Evolutionary conservation across 2,113 vertebrate species (phyloP).

Genomic region (Peucedramus taeniatus): DNA sequence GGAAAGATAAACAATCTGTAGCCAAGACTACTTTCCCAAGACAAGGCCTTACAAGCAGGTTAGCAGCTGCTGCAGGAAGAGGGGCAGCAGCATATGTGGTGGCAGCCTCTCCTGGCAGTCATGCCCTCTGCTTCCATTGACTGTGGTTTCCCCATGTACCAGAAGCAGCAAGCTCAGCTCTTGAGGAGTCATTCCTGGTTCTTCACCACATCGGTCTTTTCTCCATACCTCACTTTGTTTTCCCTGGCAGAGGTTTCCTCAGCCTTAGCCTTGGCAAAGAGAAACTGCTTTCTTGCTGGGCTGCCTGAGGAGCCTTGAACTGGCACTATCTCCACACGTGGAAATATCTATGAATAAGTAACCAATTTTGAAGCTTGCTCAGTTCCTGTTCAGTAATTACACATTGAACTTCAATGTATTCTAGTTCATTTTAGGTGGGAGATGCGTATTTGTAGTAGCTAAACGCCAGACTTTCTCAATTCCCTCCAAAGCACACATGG

Average conservation of each 20-base stretch:
- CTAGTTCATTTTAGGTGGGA: not conserved
- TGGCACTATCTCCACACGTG: not conserved
- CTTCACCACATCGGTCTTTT: not conserved
- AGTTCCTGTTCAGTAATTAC: not conserved
- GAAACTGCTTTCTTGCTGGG: not conserved
- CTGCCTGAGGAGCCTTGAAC: not conserved
- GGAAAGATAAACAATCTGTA: not conserved
- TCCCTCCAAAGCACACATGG: not conserved
- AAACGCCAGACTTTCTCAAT: not conserved
- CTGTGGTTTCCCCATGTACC: not conserved
- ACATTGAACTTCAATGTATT: not conserved
- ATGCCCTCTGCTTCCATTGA: accelerated
- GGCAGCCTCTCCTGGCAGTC: not conserved
- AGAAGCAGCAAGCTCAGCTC: not conserved
- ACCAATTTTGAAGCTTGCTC: not conserved
- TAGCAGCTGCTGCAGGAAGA: not conserved
- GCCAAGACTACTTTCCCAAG: not conserved
- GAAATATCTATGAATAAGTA: not conserved
- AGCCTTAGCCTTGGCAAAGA: not conserved
- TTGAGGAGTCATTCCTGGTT: not conserved
- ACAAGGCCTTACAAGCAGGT: not conserved
- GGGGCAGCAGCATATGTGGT: not conserved
- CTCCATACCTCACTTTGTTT: not conserved
- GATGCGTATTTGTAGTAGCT: not conserved
- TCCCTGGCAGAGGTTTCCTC: not conserved